These are phyloP conservation scores for Threskiornis aethiopicus DNA, from an alignment of 2,797 vertebrate species.

Conservation along the genomic window DNA sequence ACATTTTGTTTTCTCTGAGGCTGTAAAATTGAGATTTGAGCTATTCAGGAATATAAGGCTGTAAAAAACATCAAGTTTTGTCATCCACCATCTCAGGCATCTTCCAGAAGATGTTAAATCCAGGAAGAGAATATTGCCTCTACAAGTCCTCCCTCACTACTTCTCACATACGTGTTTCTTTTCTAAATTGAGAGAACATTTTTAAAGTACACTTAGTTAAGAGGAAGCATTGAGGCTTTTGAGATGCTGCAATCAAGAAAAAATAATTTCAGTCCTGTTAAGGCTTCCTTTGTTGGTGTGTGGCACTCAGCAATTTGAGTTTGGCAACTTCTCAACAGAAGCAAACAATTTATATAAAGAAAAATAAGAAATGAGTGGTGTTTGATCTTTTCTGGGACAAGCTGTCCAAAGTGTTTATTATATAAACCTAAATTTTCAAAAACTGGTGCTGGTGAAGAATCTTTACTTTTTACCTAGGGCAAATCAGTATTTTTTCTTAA, in stretches of 20 bases:
- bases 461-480: background rate
- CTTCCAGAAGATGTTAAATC: background rate
- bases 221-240: background rate
- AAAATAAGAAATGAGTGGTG: background rate
- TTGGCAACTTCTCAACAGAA: background rate
- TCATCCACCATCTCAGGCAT: background rate
- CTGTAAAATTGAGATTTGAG: background rate
- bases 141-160: background rate
- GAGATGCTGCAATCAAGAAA: background rate
- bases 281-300: background rate
- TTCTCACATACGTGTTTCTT: background rate
- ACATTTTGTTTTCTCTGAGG: background rate
- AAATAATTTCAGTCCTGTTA: background rate
- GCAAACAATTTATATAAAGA: background rate
- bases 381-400: background rate
- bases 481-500: background rate
- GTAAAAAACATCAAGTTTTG: background rate
- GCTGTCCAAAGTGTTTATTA: background rate
- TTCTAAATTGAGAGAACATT: background rate
- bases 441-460: background rate
- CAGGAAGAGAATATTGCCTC: background rate
- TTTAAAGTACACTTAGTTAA: background rate
- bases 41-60: background rate
- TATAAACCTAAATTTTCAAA: background rate
- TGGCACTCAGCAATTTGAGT: background rate